Base-by-base conservation (phyloP, 2,888 invertebrate species). In the Tenthredo distinguenda region DNA sequence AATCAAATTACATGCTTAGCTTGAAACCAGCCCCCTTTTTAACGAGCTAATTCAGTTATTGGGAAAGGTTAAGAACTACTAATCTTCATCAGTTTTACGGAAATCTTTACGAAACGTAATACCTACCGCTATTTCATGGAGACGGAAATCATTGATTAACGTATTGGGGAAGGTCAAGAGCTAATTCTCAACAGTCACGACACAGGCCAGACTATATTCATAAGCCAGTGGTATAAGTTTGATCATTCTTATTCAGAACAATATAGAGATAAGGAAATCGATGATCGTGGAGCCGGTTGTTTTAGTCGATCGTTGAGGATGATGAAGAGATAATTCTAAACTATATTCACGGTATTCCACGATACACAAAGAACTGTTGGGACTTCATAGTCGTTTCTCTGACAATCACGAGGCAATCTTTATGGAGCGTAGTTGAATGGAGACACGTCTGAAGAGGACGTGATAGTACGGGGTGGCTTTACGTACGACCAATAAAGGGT, bases 401-500 rank as follows among this genome's bases (percentile, higher is more conserved):
- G 50, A 34, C 77, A 77, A 55, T 50, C 77, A 50, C 50, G 47
- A 50, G 83, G 31, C 43, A 34, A 83, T 31, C 68, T 68, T 83
- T 83, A 83, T 71, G 18, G 83, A 43, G 47, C 83, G 68, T 68
- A 68, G 68, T 43, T 83, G 83, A 71, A 83, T 83, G 68, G 50
- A 83, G 71, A 83, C 83, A 68, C 68, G 83, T 83, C 83, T 50
- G 65, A 83, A 83, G 83, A 83, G 83, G 83, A 47, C 68, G 40
- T 81, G 62, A 62, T 71, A 83, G 43, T 34, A 40, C 40, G 47
- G 83, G 83, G 65, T 68, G 31, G 83, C n/a, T 83, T 83, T 83
- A 83, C 83, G 68, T 83, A 83, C 83, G 83, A 83, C 83, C 83
- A 83, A 83, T 83, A 83, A 83, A 83, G 83, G 83, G 83, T 83